Evolutionary conservation across 1,140 invertebrate species (phyloP).

Genomic region (Brachionus rotundiformis): DNA sequence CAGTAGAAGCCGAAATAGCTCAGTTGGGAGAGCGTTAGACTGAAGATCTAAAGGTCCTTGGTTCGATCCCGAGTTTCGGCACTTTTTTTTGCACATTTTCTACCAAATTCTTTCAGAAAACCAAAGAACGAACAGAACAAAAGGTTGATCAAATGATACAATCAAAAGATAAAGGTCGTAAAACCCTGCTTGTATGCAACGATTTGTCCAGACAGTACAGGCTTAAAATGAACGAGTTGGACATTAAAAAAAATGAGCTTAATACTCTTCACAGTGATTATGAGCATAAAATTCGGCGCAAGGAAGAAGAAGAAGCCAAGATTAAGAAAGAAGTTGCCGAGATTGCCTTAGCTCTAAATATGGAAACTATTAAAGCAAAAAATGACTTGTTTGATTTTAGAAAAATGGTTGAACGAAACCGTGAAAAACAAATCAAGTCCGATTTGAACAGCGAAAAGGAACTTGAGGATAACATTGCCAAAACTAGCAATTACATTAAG

Average conservation of each 20-base stretch:
- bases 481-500: constrained; percentile 60
- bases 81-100: background rate
- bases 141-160: constrained; percentile 52
- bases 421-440: constrained; percentile 54
- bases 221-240: constrained; percentile 58
- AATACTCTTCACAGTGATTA: constrained; percentile 58
- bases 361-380: constrained; percentile 60
- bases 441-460: constrained; percentile 54
- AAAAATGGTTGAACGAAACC: constrained; percentile 54
- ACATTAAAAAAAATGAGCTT: constrained; percentile 59
- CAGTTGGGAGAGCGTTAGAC: constrained; percentile 37
- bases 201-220: constrained; percentile 58
- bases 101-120: constrained; percentile 53
- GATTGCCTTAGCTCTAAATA: constrained; percentile 59
- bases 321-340: constrained; percentile 60
- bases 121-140: constrained; percentile 56
- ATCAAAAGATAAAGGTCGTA: constrained; percentile 56
- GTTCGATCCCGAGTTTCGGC: constrained; percentile 42
- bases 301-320: constrained; percentile 59
- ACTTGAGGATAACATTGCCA: constrained; percentile 56
- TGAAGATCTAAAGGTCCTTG: constrained; percentile 44
- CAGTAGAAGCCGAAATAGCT: constrained; percentile 30
- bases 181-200: constrained; percentile 57
- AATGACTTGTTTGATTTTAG: constrained; percentile 54
- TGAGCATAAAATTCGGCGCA: constrained; percentile 60